Base-by-base conservation (phyloP, 2,888 invertebrate species). In the Thera obeliscata region DNA sequence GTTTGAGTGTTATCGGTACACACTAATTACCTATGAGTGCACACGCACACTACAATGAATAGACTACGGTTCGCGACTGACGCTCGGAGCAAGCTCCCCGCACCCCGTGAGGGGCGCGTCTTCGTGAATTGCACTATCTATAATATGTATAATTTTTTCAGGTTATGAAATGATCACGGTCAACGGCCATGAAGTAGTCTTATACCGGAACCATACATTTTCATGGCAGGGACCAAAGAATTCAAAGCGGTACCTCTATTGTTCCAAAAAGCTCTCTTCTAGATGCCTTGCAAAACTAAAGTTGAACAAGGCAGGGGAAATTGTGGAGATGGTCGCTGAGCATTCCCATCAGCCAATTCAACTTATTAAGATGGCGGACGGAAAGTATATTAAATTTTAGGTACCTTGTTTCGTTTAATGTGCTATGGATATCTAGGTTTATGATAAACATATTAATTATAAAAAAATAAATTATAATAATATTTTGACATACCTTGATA, bases 301-400 rank as follows among this genome's bases (percentile, higher is more conserved):
- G 11, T 35, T 54, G 3, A 33, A 54, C 35, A 35, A 35, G 9
- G 33, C 54, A 1, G 54, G 35, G 22, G 54, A 8, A 35, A 9
- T 54, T 1, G 35, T 54, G 8, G 54, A 35, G 12, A 8, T 54
- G 54, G 35, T 54, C 4, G 9, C 54, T 5, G 54, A 54, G 4
- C 35, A 54, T 35, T 35, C 33, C 6, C 54, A 54, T 54, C 9
- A 0, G 9, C 54, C 54, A 54, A 33, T 54, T 3, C 35, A 54
- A 54, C 8, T 54, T 33, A 33, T 54, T 9, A 54, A 35, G 35
- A 35, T 22, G 3, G 8, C 54, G 8, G 3, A 43, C 49, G 64
- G 58, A 8, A 52, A 52, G 9, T 64, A 48, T 58, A 1, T 64
- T 1, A 64, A 49, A 49, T 8, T 58, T 8, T 54, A 61, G n/a